phyloP scores from a whole-genome alignment of 1,140 invertebrate genomes.

The Periplaneta americana region DNA sequence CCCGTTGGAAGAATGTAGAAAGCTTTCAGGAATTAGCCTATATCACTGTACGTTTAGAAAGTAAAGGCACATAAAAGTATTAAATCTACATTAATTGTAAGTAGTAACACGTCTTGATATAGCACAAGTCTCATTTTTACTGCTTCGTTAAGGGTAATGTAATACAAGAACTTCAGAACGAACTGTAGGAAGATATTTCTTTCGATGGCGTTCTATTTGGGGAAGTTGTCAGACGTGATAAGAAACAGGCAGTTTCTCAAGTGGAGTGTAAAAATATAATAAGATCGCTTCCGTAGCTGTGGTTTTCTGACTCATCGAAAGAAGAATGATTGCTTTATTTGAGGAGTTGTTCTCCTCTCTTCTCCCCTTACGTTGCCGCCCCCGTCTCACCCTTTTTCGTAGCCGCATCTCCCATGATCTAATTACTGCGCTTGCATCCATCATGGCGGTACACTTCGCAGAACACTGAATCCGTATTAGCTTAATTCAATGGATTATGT shows the following conservation, averaged over 20 bases:
- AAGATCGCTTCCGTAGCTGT: neutral
- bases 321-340: neutral
- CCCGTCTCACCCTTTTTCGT: neutral
- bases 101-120: no score
- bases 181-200: neutral
- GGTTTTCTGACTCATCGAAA: neutral
- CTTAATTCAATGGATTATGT: neutral
- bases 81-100: no score
- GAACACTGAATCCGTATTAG: neutral
- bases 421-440: neutral
- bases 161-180: no score
- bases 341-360: neutral
- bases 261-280: neutral
- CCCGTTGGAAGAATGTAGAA: no score
- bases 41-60: no score
- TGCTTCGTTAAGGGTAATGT: no score
- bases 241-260: neutral
- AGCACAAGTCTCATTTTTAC: no score
- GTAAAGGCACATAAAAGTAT: no score
- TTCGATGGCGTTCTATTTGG: neutral
- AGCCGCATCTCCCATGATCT: neutral
- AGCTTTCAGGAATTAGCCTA: no score
- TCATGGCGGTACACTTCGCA: neutral
- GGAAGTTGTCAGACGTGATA: neutral
- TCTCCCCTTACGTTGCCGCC: no score